A percentile compares a stretch with the other conserved stretches of the same genome.
Evolutionary conservation across 2,888 invertebrate genomes (phyloP).

Genomic region (Heteromyza rotundicornis): DNA sequence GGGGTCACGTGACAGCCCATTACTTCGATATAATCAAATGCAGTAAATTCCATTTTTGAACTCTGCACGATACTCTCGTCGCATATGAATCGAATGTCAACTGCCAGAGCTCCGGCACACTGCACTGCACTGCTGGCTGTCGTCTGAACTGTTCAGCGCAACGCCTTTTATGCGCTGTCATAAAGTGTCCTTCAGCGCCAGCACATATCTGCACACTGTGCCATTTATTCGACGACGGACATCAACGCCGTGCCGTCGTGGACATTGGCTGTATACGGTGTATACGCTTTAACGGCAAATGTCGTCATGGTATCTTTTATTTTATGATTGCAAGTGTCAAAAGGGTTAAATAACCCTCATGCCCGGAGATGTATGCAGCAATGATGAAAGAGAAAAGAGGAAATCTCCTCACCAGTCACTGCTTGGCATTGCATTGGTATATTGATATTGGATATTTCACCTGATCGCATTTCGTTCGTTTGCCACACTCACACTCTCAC

Average conservation of each 20-base stretch:
- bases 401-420: not conserved
- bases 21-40: constrained; percentile 5
- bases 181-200: constrained; percentile 6
- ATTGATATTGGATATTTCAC: not conserved
- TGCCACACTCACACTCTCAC: not conserved
- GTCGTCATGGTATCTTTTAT: constrained; percentile 4
- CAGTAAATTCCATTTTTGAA: not conserved
- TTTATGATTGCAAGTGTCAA: constrained; percentile 7
- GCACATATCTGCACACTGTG: not conserved
- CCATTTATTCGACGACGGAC: too few species aligned
- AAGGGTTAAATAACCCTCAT: constrained; percentile 3
- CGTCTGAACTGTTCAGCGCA: not conserved
- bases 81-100: not conserved
- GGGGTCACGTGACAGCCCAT: not conserved
- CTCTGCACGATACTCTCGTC: not conserved
- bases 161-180: not conserved
- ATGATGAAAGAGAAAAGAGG: not conserved
- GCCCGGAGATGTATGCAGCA: not conserved
- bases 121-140: not conserved
- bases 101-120: constrained; percentile 1
- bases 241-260: too few species aligned
- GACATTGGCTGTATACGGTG: not conserved
- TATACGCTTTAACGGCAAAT: not conserved
- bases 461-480: not conserved
- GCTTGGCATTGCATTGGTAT: not conserved